Conservation (phyloP, 2,888 invertebrate species). For the Cheilosia variabilis region DNA sequence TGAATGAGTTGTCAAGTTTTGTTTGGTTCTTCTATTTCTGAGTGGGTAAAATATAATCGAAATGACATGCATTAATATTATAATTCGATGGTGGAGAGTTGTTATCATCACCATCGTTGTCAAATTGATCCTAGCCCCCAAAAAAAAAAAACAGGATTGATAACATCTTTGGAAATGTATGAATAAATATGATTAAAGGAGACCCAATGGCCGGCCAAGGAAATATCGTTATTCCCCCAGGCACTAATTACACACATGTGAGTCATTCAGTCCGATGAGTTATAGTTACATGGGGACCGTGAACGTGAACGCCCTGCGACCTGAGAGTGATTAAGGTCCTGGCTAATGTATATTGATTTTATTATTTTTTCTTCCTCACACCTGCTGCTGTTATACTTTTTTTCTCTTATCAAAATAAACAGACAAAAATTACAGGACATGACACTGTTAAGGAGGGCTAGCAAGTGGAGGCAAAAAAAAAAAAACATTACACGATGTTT, state of each 20-base stretch:
- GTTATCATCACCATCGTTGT: constrained; percentile 8
- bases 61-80: constrained; percentile 67
- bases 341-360: constrained; percentile 55
- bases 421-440: constrained; percentile 5
- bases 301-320: constrained; percentile 3
- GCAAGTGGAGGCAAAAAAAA: not conserved
- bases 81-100: constrained; percentile 41
- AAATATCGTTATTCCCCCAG: not conserved
- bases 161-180: constrained; percentile 26
- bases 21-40: not conserved
- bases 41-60: constrained; percentile 33
- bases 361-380: constrained; percentile 24
- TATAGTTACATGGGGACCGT: not conserved
- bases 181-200: constrained; percentile 17
- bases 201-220: not conserved
- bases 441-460: not conserved
- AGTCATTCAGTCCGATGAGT: constrained; percentile 21
- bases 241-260: not conserved
- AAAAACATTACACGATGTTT: constrained; percentile 64
- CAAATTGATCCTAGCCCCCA: constrained; percentile 43
- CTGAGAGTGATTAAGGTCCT: constrained; percentile 43
- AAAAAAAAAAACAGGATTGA: not conserved
- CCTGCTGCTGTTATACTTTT: constrained; percentile 50
- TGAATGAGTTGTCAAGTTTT: not conserved
- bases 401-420: constrained; percentile 40